Evolutionary conservation across 2,113 vertebrate genomes (phyloP), one percentile per base, ranked within the genome.

Genomic region (Romanogobio albipinnatus): DNA sequence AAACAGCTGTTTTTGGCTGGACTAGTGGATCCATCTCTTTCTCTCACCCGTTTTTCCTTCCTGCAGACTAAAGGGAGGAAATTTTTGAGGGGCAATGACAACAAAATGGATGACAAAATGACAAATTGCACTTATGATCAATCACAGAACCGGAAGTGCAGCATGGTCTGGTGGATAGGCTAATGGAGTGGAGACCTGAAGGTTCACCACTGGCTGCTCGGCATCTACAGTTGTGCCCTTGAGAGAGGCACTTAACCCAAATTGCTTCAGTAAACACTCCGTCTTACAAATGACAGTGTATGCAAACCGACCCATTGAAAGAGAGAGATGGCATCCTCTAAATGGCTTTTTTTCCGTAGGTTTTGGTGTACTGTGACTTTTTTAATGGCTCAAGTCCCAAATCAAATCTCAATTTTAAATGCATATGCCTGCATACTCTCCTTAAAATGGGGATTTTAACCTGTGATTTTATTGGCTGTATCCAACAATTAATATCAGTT

Each of bases 251-350:
- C 85, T 89, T 91, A 90, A 88, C 88, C 89, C 84, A 84, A 90
- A 87, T 75, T 86, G 88, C 87, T 89, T 84, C 82, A 90, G 89
- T 86, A 89, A 90, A 91, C 87, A 88, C 81, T 24, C 45, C 24
- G 33, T 87, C 71, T 76, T 58, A 29, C 29, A 86, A 87, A 89
- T 82, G 49, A 75, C 68, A 33, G 56, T 83, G 26, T 86, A 62
- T 81, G 47, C 81, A 59, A 87, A 85, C 84, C n/a, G 45, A 26
- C 19, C 74, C 14, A 64, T 58, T 4, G 9, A 59, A 24, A 33
- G 9, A 95, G 94, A 94, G 95, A 94, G 95, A 94, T 64, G 94
- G 53, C 94, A 7, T 36, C 29, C 29, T 58, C 29, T 49, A 15
- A 81, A 51, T 29, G 26, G 2, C 9, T 47, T 47, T 24, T 73